Conservation (phyloP, 2,888 invertebrate genomes). For the Neoitamus cyanurus region DNA sequence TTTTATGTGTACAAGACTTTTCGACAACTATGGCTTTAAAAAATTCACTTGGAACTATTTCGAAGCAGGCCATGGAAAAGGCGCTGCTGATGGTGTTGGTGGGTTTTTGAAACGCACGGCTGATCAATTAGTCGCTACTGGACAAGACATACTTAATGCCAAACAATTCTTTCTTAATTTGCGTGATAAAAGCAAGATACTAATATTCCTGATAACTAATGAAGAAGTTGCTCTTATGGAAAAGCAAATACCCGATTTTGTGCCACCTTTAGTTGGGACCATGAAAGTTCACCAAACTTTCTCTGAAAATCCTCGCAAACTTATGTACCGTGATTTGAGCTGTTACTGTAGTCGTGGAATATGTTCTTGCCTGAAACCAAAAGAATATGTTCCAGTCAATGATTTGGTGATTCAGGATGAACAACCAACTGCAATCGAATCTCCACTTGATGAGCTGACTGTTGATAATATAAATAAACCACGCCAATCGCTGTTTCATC, state of each 20-base stretch:
- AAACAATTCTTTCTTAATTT: neutral
- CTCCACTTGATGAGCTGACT: no score
- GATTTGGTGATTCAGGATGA: no score
- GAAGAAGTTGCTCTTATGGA: neutral
- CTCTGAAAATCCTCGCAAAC: no score
- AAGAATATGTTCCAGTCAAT: no score
- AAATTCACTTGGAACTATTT: neutral
- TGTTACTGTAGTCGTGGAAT: no score
- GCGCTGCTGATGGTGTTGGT: slow-evolving; percentile 23
- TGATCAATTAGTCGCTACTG: neutral
- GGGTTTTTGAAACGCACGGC: slow-evolving; percentile 2
- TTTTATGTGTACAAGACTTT: neutral
- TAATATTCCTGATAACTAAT: neutral
- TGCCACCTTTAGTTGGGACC: neutral
- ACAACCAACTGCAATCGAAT: no score
- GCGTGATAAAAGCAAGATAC: neutral
- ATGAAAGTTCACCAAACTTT: no score
- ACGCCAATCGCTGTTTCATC: no score
- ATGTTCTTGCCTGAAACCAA: no score
- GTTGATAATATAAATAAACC: no score
- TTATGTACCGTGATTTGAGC: no score
- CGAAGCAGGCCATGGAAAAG: slow-evolving; percentile 12
- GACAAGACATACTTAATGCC: neutral
- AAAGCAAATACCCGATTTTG: neutral
- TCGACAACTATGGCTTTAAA: neutral